Percentiles rank a stretch among this genome's conserved stretches.
These are phyloP conservation scores for Clarias magur DNA, from an alignment of 2,113 vertebrate species.

Conservation along the genomic window DNA sequence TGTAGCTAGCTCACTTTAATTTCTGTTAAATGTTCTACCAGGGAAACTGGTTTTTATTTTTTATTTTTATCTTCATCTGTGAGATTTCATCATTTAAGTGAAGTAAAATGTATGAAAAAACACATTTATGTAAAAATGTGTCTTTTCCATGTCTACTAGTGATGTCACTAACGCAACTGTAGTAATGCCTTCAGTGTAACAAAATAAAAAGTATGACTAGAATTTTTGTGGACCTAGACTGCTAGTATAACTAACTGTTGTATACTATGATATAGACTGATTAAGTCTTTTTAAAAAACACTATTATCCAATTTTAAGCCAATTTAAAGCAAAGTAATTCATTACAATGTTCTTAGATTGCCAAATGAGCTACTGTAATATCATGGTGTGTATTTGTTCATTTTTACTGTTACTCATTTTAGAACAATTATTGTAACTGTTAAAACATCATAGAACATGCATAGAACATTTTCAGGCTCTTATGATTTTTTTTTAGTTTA, in stretches of 20 bases:
- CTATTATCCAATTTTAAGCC: neutral
- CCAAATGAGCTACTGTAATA: neutral
- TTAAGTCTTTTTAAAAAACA: neutral
- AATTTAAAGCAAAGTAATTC: neutral
- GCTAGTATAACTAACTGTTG: neutral
- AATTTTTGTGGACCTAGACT: neutral
- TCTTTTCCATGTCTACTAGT: neutral
- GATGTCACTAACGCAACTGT: neutral
- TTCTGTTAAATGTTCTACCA: neutral
- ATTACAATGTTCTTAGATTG: neutral
- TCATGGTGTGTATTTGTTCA: neutral
- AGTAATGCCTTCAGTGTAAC: neutral
- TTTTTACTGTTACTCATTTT: no score
- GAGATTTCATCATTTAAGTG: neutral
- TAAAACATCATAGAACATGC: neutral
- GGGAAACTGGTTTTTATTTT: neutral
- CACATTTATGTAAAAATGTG: neutral
- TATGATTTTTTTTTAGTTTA: neutral
- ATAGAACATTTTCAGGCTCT: neutral
- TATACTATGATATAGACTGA: neutral
- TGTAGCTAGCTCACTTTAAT: neutral
- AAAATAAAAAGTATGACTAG: neutral
- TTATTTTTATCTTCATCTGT: neutral
- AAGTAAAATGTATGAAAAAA: neutral
- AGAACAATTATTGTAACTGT: neutral